Evolutionary conservation across 2,888 invertebrate genomes (phyloP).

Genomic region (Argyresthia goedartella): DNA sequence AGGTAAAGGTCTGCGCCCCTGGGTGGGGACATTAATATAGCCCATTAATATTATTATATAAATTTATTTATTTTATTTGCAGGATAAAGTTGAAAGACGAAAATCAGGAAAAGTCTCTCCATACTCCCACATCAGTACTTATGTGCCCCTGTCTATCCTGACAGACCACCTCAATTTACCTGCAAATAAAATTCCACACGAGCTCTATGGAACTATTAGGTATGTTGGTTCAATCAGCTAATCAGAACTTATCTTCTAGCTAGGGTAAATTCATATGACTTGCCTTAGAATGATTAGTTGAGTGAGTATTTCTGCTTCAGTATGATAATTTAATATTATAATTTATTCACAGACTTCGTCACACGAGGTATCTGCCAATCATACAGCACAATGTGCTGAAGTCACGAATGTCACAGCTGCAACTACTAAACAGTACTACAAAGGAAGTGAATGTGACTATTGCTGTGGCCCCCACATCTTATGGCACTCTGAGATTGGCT

Average conservation of each 20-base stretch:
- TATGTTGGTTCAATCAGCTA: constrained; percentile 20
- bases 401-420: constrained; percentile 81
- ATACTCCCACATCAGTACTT: constrained; percentile 82
- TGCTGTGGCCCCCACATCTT: constrained; percentile 79
- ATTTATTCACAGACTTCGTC: constrained; percentile 64
- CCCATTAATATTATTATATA: background rate
- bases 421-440: constrained; percentile 73
- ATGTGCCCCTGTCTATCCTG: constrained; percentile 81
- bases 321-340: background rate
- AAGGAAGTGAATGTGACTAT: constrained; percentile 76
- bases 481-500: constrained; percentile 83
- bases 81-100: constrained; percentile 21
- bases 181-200: constrained; percentile 75
- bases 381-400: constrained; percentile 87
- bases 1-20: too few relatives aligned
- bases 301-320: too few relatives aligned
- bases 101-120: constrained; percentile 46
- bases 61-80: constrained; percentile 16
- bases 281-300: too few relatives aligned
- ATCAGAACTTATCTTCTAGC: too few relatives aligned
- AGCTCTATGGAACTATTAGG: constrained; percentile 74
- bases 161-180: constrained; percentile 79
- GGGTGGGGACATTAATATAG: background rate
- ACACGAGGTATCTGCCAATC: constrained; percentile 83
- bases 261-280: too few relatives aligned